Conservation (phyloP, 2,888 invertebrate genomes). For the Metacarcinus magister region DNA sequence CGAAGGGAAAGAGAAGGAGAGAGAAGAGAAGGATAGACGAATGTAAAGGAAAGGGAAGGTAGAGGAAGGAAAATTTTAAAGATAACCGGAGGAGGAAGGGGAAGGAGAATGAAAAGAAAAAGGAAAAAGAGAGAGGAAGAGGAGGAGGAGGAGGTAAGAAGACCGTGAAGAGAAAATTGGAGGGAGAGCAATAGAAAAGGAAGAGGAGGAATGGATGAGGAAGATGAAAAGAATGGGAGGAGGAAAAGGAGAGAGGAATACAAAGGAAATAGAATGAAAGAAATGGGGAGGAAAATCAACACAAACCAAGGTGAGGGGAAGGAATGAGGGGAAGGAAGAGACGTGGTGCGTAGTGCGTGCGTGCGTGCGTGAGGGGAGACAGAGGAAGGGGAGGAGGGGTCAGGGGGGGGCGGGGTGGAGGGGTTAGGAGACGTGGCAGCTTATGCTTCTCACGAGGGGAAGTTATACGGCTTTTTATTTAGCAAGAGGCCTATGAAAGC, state of each 20-base stretch:
- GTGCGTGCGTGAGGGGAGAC: background rate
- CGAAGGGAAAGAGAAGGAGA: background rate
- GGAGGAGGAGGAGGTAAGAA: background rate
- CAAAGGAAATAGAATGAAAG: background rate
- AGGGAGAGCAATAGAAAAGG: background rate
- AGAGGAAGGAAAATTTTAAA: background rate
- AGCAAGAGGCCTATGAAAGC: background rate
- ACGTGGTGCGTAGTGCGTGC: too few relatives aligned
- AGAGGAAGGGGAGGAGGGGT: background rate
- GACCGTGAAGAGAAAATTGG: background rate
- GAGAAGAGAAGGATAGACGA: background rate
- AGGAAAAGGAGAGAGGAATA: background rate
- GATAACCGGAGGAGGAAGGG: background rate
- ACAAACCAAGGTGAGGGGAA: background rate
- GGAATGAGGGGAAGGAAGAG: background rate
- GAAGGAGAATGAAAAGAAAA: background rate
- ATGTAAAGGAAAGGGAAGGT: background rate
- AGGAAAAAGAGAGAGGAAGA: background rate
- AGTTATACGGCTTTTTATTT: constrained; percentile 38
- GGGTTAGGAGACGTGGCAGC: background rate
- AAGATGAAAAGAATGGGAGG: background rate
- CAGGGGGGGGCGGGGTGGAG: background rate
- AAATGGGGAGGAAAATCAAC: background rate
- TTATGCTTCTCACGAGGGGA: constrained; percentile 7
- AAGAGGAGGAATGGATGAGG: background rate